These are phyloP conservation scores for Teleopsis dalmanni DNA, from an alignment of 1,140 invertebrate genomes.

Conservation along the genomic window DNA sequence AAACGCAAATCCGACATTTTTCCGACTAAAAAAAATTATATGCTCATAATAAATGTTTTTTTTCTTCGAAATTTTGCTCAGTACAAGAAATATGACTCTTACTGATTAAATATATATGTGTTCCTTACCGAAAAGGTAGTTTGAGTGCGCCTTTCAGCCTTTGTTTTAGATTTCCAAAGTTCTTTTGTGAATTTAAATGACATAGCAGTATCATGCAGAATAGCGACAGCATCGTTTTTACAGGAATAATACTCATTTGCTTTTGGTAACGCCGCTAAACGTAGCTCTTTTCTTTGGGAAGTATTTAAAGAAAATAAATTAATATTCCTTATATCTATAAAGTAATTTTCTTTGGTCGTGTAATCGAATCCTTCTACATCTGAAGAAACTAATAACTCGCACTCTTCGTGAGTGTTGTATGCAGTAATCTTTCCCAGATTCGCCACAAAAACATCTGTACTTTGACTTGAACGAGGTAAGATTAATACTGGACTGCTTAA, in stretches of 20 bases:
- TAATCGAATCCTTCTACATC: not conserved
- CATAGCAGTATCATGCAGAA: constrained; percentile 62
- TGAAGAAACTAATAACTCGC: constrained; percentile 1
- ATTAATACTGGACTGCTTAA: constrained; percentile 87
- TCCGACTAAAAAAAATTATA: no score
- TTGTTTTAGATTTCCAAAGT: constrained; percentile 26
- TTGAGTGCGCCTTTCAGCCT: not conserved
- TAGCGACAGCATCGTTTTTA: constrained; percentile 34
- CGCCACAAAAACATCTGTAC: constrained; percentile 79
- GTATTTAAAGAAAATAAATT: constrained; percentile 75
- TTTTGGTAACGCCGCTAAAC: constrained; percentile 24
- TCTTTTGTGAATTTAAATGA: constrained; percentile 50
- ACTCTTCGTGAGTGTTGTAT: constrained; percentile 42
- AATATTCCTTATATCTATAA: constrained; percentile 68
- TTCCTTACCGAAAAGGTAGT: constrained; percentile 21
- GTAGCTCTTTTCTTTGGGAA: constrained; percentile 27
- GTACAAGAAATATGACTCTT: no score
- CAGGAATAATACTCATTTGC: constrained; percentile 30
- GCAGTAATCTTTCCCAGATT: constrained; percentile 85
- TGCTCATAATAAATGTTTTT: no score
- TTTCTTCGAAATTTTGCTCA: no score
- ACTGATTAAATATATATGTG: no score
- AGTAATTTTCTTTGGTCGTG: constrained; percentile 21
- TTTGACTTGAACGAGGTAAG: constrained; percentile 68
- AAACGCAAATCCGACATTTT: no score